Conservation (phyloP, 2,797 vertebrate genomes). For the Anguilla obscura region DNA sequence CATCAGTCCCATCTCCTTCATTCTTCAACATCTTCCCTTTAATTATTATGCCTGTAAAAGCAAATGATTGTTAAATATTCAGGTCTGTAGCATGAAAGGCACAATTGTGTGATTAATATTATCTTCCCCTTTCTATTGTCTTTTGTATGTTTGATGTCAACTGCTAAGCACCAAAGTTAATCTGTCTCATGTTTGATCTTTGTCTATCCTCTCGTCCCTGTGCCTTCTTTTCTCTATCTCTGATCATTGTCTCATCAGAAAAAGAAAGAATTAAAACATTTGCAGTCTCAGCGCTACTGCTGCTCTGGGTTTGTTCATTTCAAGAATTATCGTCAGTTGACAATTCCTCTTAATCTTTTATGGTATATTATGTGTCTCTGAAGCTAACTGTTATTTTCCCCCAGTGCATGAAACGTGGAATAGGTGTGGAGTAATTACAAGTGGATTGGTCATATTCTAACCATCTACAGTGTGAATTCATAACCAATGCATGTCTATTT, state of each 20-base stretch:
- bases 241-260: not conserved
- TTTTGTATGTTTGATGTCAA: slow-evolving; percentile 30
- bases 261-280: not conserved
- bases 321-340: not conserved
- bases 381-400: not conserved
- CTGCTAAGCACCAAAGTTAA: slow-evolving; percentile 35
- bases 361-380: not conserved
- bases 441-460: not conserved
- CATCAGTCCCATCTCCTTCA: not conserved
- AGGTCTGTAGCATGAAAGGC: not conserved
- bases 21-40: not conserved
- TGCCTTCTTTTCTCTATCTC: not conserved
- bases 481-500: not conserved
- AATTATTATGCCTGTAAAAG: not conserved
- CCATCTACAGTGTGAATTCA: not conserved
- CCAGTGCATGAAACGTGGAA: not conserved
- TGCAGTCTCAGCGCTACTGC: not conserved
- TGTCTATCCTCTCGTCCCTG: not conserved
- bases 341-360: not conserved
- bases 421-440: not conserved
- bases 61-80: not conserved
- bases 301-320: not conserved
- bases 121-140: slow-evolving; percentile 12
- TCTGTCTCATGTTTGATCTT: slow-evolving; percentile 37
- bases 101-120: slow-evolving; percentile 22